Conservation (phyloP, 2,888 invertebrate genomes). For the Catotricha subobsoleta region DNA sequence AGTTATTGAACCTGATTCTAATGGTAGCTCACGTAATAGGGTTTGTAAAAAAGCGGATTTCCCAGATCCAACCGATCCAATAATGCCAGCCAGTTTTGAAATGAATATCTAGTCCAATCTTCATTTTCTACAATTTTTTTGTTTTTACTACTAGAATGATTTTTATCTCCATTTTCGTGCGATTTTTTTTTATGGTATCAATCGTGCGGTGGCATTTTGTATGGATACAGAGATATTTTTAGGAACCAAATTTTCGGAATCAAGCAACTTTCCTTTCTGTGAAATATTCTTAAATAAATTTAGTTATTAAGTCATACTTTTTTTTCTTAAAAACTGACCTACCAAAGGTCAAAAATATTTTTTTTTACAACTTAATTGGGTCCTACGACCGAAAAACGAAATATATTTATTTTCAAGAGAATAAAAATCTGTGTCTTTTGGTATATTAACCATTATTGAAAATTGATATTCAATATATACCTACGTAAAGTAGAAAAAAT, state of each 20-base stretch:
- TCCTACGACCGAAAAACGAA: no score
- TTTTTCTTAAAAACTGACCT: background rate
- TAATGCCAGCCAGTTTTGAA: conserved; percentile 36
- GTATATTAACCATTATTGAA: no score
- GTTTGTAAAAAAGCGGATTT: conserved; percentile 51
- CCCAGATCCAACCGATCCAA: conserved; percentile 60
- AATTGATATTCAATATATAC: no score
- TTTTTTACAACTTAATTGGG: no score
- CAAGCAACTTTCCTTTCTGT: conserved; percentile 7
- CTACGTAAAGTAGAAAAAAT: no score
- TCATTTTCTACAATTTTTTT: background rate
- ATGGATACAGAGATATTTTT: conserved; percentile 10
- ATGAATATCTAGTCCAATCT: background rate
- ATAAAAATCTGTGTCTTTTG: no score
- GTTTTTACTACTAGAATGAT: background rate
- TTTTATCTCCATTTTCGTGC: background rate
- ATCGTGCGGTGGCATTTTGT: conserved; percentile 29
- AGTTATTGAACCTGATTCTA: conserved; percentile 33
- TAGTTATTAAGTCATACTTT: background rate
- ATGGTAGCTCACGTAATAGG: conserved; percentile 52
- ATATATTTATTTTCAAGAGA: no score
- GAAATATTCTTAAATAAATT: background rate
- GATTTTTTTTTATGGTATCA: conserved; percentile 18
- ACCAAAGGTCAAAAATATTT: no score
- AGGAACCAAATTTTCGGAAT: conserved; percentile 18